Evolutionary conservation across 2,113 vertebrate species (phyloP), one percentile per base, ranked within the genome.

Genomic region (Oceanodroma tethys): DNA sequence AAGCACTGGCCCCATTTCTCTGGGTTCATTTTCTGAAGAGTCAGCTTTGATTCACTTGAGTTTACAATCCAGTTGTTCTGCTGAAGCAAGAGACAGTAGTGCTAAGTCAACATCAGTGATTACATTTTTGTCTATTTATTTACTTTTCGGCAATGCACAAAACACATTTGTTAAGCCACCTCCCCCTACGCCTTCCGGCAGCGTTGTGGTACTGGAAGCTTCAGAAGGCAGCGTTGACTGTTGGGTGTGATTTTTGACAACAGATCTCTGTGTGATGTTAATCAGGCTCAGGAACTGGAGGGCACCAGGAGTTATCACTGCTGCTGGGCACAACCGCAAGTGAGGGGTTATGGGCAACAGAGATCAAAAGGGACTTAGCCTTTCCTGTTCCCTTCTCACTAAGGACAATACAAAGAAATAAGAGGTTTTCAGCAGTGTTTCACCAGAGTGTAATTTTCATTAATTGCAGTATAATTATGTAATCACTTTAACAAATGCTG

Each of bases 301-400:
- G 23, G 36, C 22, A 56, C 13, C 9, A 16, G 45, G 45, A 21
- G 11, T 27, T 62, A 4, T 0, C 5, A 1, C 4, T 71, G n/a
- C 59, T 36, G 73, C 53, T 50, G 55, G 40, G 16, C 26, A 27
- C 58, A 16, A 8, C 9, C n/a, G 30, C 19, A 60, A 40, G 32
- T 2, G 30, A 58, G 74, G 34, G 30, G 45, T 19, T 63, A 5
- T 4, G 21, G n/a, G 10, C 29, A 26, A 6, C 1, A 1, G 45
- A 53, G 32, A 25, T 70, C 26, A 13, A 23, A 27, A 65, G 52
- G 34, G 38, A 10, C 4, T 23, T 58, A 7, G 7, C 14, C 8
- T 83, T 59, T 59, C 34, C 32, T 38, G 34, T 32, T 22, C 7
- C 32, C 5, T 38, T 30, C 30, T 79, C 17, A 4, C 42, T 45